Conservation (phyloP, 2,113 vertebrate species). For the Neodon shergylaensis region DNA sequence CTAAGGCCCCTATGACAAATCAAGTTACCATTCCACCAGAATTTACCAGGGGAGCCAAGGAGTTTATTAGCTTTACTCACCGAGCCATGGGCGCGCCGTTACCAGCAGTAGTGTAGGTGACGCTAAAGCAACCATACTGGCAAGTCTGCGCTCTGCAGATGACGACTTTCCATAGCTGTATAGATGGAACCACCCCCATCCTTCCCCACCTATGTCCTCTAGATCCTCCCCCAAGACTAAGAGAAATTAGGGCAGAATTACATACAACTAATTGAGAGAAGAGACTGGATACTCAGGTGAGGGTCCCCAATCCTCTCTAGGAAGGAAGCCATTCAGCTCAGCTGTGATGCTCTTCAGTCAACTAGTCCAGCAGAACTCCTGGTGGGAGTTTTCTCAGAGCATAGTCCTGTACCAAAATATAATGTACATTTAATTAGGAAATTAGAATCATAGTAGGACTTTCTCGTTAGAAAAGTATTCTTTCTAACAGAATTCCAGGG, state of each 20-base stretch:
- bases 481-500: neutral
- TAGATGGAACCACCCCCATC: neutral
- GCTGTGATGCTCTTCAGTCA: neutral
- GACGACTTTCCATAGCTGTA: neutral
- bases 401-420: neutral
- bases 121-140: neutral
- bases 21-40: neutral
- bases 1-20: neutral
- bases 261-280: neutral
- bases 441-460: neutral
- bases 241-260: neutral
- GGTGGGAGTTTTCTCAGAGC: neutral
- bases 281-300: neutral
- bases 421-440: constrained; percentile 29
- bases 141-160: neutral
- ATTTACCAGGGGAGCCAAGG: neutral
- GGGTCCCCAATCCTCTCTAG: neutral
- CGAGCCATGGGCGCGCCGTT: neutral
- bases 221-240: neutral
- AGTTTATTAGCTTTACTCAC: neutral
- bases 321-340: neutral
- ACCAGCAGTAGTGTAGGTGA: neutral
- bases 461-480: neutral
- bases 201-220: neutral
- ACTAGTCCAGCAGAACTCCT: neutral